Evolutionary conservation across 2,888 invertebrate species (phyloP), one percentile per base, ranked within the genome.

Genomic region (Drosophila hamatofila): DNA sequence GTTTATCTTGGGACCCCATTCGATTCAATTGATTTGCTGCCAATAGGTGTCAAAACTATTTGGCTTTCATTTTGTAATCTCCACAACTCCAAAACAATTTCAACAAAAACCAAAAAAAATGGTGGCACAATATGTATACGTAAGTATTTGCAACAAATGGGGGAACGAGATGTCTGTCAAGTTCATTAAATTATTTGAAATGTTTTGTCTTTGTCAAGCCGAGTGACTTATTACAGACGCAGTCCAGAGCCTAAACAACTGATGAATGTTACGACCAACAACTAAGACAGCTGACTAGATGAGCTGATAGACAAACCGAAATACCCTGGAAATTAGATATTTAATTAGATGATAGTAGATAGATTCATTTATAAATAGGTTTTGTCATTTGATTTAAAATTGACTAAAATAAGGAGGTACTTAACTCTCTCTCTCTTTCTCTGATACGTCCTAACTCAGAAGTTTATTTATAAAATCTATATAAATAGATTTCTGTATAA

Each of bases 211-310:
- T 49, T 83, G 82, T 82, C 82, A 76, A 58, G 65, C 58, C 71
- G 65, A 72, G 81, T 90, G 90, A 90, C 90, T 90, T 90, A 90
- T 90, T 88, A 79, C 83, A 65, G 73, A 84, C 80, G 74, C 58
- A 67, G 72, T 69, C 66, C 62, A 69, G 66, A 59, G 75, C 70
- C 73, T 74, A 83, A 80, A 61, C 84, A 83, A 83, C 85, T 84
- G 85, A 88, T 69, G 82, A 72, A 83, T 88, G 83, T 81, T 70
- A 75, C 73, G 75, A 74, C 70, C 76, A 65, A 33, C 64, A 67
- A 48, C 60, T 54, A 41, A 25, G 44, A 58, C 41, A 61, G 33
- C 30, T 41, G 41, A 0, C 27, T 9, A 41, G 27, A 39, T 14
- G 2, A 0, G 9, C 3, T 14, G 18, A 41, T 25, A n/a, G 35